These are phyloP conservation scores for Parambassis ranga DNA, from an alignment of 2,797 vertebrate genomes.

Conservation along the genomic window DNA sequence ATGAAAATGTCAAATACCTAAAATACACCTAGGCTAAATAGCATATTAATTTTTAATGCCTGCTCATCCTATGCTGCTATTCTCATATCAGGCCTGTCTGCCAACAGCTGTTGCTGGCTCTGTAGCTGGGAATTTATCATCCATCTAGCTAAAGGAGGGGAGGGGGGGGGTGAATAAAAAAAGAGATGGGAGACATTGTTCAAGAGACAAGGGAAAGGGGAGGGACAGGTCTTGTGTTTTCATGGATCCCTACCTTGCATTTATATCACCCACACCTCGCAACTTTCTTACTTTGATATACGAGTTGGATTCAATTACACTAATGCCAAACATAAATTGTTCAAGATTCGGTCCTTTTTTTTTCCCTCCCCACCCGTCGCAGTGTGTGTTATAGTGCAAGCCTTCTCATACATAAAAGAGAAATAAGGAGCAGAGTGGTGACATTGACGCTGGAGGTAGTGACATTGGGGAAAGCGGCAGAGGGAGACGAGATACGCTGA, in stretches of 20 bases:
- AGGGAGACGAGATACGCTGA: conserved; percentile 60
- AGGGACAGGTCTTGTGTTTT: conserved; percentile 64
- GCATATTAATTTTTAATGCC: conserved; percentile 90
- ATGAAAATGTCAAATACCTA: conserved; percentile 91
- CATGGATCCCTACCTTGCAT: conserved; percentile 70
- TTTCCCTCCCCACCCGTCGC: background rate
- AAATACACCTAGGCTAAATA: conserved; percentile 91
- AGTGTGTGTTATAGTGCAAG: conserved; percentile 6
- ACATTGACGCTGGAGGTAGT: conserved; percentile 76
- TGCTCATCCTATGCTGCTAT: conserved; percentile 88
- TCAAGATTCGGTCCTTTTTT: conserved; percentile 58
- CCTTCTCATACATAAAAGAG: conserved; percentile 66
- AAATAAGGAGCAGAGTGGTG: conserved; percentile 66
- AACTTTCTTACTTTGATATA: conserved; percentile 73
- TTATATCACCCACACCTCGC: conserved; percentile 61
- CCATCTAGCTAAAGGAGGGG: conserved; percentile 79
- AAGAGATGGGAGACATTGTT: conserved; percentile 74
- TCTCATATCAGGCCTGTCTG: conserved; percentile 89
- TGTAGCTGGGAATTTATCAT: conserved; percentile 86
- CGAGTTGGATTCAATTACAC: conserved; percentile 75
- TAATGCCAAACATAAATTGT: conserved; percentile 81
- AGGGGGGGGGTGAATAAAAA: conserved; percentile 59
- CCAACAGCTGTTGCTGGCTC: conserved; percentile 87
- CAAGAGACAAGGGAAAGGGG: conserved; percentile 60
- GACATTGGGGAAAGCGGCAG: conserved; percentile 73